A percentile compares a stretch with the other conserved stretches of the same genome.
These are phyloP conservation scores for Tolmerus cingulatus DNA, from an alignment of 2,888 invertebrate species.

Conservation along the genomic window DNA sequence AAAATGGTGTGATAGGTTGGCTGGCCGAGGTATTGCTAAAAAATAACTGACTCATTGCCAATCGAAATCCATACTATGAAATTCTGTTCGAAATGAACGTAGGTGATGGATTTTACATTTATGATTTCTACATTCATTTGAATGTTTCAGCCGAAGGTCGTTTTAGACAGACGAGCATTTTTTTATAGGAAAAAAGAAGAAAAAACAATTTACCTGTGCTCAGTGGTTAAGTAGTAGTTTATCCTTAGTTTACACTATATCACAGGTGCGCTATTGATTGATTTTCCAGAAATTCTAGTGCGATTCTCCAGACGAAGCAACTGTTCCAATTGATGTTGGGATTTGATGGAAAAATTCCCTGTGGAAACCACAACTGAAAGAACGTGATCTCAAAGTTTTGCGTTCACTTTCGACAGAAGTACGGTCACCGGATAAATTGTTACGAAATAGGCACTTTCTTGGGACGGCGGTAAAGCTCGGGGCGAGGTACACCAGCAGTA, in stretches of 20 bases:
- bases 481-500: neutral
- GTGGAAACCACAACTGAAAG: conserved; percentile 23
- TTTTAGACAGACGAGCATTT: neutral
- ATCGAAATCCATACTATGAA: neutral
- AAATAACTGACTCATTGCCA: neutral
- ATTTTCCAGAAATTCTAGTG: neutral
- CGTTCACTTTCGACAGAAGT: conserved; percentile 36
- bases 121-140: neutral
- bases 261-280: conserved; percentile 31
- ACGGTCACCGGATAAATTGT: conserved; percentile 20
- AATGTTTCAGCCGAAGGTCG: neutral
- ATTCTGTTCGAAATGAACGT: neutral
- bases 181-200: neutral
- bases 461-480: neutral
- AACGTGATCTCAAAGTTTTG: conserved; percentile 27
- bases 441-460: conserved; percentile 31
- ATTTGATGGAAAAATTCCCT: conserved; percentile 4
- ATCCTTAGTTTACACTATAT: conserved; percentile 30
- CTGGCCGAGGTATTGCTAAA: neutral
- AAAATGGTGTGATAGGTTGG: neutral
- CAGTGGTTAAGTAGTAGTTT: neutral
- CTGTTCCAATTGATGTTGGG: neutral
- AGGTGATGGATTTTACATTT: neutral
- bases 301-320: neutral
- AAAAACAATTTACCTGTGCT: conserved; percentile 8